Percentiles rank a stretch among this genome's conserved stretches.
phyloP scores from a whole-genome alignment of 2,888 invertebrate genomes.

The Girardia tigrina region DNA sequence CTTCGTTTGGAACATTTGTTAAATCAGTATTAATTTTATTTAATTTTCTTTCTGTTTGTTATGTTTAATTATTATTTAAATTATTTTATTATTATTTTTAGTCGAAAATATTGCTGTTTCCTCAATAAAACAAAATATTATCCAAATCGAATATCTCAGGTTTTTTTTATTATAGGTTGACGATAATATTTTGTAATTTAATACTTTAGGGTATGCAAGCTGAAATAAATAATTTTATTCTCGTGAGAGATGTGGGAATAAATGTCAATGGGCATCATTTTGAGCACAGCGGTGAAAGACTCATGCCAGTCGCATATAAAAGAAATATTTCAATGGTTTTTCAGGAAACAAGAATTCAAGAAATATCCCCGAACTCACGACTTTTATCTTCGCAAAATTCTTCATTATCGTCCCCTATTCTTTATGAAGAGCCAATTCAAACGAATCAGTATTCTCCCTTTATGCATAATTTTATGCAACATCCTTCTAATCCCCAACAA shows the following conservation, averaged over 20 bases:
- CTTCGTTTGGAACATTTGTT: too few species aligned
- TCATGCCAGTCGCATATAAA: neutral
- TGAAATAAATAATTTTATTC: constrained; percentile 3
- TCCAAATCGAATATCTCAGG: neutral
- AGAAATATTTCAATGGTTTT: constrained; percentile 5
- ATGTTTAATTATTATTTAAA: too few species aligned
- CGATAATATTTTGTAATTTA: neutral
- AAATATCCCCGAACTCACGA: neutral
- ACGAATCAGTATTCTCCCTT: neutral
- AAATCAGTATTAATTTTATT: too few species aligned
- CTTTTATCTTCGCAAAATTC: neutral
- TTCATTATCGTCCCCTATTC: neutral
- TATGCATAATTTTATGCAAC: neutral
- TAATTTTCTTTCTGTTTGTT: too few species aligned
- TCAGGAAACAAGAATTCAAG: neutral
- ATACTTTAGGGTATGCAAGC: neutral
- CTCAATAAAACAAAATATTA: neutral
- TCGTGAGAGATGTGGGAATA: neutral
- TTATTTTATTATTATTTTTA: too few species aligned
- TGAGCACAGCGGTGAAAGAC: neutral
- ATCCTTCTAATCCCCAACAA: neutral
- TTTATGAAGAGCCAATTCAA: neutral
- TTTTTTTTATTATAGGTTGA: neutral
- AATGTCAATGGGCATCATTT: constrained; percentile 13
- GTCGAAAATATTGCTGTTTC: constrained; percentile 10